phyloP scores from a whole-genome alignment of 1,140 invertebrate species.

The Periplaneta americana region DNA sequence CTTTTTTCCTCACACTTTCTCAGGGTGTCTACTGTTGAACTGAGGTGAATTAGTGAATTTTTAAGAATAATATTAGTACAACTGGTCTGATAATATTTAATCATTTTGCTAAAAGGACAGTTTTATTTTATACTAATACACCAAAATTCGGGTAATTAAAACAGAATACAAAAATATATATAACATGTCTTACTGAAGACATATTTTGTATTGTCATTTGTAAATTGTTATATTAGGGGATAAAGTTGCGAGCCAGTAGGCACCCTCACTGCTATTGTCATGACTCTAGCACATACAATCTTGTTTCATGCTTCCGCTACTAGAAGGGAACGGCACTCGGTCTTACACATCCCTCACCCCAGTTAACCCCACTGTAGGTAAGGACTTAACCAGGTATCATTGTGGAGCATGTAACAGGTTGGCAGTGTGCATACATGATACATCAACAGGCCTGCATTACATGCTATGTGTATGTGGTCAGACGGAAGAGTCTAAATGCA shows the following conservation, averaged over 20 bases:
- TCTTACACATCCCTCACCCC: constrained; percentile 35
- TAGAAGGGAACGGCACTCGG: constrained; percentile 28
- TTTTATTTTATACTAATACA: too few relatives aligned
- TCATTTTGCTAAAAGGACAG: too few relatives aligned
- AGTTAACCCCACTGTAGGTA: constrained; percentile 33
- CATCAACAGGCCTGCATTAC: too few relatives aligned
- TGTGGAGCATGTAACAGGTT: too few relatives aligned
- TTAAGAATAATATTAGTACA: background rate
- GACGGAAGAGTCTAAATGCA: too few relatives aligned
- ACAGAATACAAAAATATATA: too few relatives aligned
- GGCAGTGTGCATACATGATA: too few relatives aligned
- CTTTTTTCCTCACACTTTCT: background rate
- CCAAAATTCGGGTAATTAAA: too few relatives aligned
- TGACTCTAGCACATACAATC: background rate
- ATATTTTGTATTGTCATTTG: background rate
- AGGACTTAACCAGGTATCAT: too few relatives aligned
- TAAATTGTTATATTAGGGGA: background rate
- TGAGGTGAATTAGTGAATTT: background rate
- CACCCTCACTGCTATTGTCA: background rate
- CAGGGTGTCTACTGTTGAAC: background rate
- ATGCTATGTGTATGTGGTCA: too few relatives aligned
- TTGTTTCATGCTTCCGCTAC: constrained; percentile 22
- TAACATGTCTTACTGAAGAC: too few relatives aligned
- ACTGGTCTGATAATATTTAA: too few relatives aligned
- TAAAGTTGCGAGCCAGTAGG: background rate